phyloP scores from a whole-genome alignment of 2,797 vertebrate genomes.

The Alauda arvensis region DNA sequence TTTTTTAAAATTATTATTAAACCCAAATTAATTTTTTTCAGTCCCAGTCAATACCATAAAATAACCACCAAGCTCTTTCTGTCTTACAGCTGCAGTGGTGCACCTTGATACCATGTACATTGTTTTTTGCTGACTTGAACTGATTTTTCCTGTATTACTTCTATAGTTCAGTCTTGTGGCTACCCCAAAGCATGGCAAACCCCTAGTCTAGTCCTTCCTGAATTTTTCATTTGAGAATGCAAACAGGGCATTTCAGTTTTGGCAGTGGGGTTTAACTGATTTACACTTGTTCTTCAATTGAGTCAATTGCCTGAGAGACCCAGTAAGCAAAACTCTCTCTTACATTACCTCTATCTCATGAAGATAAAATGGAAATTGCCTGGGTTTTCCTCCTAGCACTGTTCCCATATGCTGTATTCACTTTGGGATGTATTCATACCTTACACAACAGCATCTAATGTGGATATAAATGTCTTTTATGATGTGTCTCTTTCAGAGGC shows the following conservation, averaged over 20 bases:
- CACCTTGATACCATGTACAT: neutral
- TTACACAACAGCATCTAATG: slow-evolving; percentile 18
- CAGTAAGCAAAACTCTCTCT: neutral
- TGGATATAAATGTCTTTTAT: slow-evolving; percentile 34
- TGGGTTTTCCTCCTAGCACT: neutral
- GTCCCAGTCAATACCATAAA: neutral
- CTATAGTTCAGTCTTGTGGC: neutral
- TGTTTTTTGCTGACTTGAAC: neutral
- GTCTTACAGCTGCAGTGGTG: neutral
- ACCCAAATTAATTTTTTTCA: neutral
- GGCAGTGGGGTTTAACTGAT: neutral
- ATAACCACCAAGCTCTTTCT: neutral
- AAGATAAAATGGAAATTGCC: neutral
- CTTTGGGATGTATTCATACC: slow-evolving; percentile 12
- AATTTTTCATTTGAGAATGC: neutral
- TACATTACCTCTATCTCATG: neutral
- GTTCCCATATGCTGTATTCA: neutral
- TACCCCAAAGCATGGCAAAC: neutral
- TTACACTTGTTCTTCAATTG: neutral
- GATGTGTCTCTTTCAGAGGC: slow-evolving; percentile 15
- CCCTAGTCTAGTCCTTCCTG: neutral
- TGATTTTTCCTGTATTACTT: neutral
- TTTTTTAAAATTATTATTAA: neutral
- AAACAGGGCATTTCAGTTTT: neutral
- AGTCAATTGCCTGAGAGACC: neutral